Conservation (phyloP, 2,888 invertebrate genomes). For the Pyrrhia umbra region DNA sequence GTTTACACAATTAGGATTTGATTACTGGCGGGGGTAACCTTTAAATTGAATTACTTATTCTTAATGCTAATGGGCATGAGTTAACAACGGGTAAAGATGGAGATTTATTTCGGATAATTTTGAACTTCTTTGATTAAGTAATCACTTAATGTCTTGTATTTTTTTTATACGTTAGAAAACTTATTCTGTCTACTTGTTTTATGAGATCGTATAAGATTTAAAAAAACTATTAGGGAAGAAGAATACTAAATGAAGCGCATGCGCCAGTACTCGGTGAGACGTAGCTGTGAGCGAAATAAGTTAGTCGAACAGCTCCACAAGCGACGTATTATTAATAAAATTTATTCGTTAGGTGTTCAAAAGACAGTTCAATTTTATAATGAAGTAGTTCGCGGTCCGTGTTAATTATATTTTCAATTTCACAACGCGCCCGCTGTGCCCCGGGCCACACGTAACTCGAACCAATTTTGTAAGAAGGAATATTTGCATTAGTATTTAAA, state of each 20-base stretch:
- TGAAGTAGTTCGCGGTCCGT: conserved; percentile 77
- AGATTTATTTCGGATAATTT: background rate
- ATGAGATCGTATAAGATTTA: background rate
- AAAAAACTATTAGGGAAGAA: conserved; percentile 4
- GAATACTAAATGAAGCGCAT: conserved; percentile 21
- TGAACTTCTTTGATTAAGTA: background rate
- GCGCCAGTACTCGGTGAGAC: conserved; percentile 8
- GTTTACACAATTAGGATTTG: conserved; percentile 28
- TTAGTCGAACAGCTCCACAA: conserved; percentile 47
- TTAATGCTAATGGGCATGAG: conserved; percentile 15
- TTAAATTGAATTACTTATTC: conserved; percentile 19
- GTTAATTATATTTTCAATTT: conserved; percentile 87
- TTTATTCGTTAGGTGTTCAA: conserved; percentile 76
- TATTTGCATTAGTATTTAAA: conserved; percentile 70
- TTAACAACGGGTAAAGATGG: background rate
- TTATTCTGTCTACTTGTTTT: background rate
- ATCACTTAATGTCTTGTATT: no score
- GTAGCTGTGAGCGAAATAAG: conserved; percentile 48
- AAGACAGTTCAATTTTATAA: conserved; percentile 83
- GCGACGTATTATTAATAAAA: conserved; percentile 62
- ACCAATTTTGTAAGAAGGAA: conserved; percentile 72
- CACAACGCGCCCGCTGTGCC: conserved; percentile 76
- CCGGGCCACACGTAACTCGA: conserved; percentile 69
- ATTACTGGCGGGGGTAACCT: conserved; percentile 14
- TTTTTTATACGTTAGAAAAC: background rate